These are phyloP conservation scores for Pteruthius melanotis DNA, from an alignment of 2,113 vertebrate species.

Conservation along the genomic window DNA sequence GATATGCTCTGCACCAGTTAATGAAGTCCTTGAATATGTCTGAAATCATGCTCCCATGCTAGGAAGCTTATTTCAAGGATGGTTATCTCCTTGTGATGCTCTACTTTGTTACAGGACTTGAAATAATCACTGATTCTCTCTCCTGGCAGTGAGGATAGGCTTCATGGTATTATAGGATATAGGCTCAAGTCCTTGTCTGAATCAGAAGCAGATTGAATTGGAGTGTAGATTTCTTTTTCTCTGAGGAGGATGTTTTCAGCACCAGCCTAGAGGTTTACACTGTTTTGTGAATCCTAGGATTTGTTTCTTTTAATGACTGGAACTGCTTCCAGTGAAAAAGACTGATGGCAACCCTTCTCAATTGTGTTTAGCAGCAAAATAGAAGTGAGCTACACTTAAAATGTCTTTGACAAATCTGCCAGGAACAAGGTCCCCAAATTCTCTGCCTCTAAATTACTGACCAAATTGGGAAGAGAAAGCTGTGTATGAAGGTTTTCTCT, in stretches of 20 bases:
- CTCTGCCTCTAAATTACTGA: neutral
- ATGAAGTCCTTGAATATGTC: neutral
- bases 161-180: neutral
- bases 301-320: neutral
- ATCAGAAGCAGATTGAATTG: neutral
- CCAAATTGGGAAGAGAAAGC: neutral
- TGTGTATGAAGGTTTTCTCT: neutral
- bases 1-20: neutral
- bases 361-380: neutral
- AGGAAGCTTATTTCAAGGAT: neutral
- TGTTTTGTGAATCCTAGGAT: neutral
- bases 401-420: neutral
- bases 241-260: neutral
- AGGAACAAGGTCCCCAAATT: neutral
- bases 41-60: neutral
- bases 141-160: neutral
- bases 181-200: neutral
- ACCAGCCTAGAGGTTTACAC: neutral
- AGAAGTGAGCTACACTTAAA: neutral
- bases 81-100: neutral
- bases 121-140: neutral
- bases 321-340: neutral
- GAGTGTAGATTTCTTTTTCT: neutral
- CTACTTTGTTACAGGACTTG: neutral
- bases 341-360: neutral